Evolutionary conservation across 2,113 vertebrate genomes (phyloP), one percentile per base, ranked within the genome.

Genomic region (Mormyrus lacerda): DNA sequence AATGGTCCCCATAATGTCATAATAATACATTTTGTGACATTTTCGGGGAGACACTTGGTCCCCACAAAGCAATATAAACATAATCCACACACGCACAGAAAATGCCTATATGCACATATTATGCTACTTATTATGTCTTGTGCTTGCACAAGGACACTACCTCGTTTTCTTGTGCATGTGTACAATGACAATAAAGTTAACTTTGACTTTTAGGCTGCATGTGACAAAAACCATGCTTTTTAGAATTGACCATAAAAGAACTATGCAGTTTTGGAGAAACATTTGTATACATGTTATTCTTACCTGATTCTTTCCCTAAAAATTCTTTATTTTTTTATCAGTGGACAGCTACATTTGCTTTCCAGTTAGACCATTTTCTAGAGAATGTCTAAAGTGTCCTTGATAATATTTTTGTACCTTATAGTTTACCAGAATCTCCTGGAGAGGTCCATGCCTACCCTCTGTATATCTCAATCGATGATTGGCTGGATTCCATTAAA

Each of bases 401-500:
- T 45, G 82, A 79, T 79, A 79, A 39, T 42, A 42, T 79, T 48
- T n/a, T 61, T 39, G 6, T 91, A 48, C 10, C 61, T 50, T 89
- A 51, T 83, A 98, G 97, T 94, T 95, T 97, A 93, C 96, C 97
- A 93, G 98, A 99, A 93, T 98, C 97, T 91, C 97, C 98, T 89
- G 95, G 96, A 92, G 97, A 99, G 90, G 95, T 97, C 92, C 93
- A 97, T 50, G 98, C 98, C 94, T 99, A 98, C 93, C 97, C 97
- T 90, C 95, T 98, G 93, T 98, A 98, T 93, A 97, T 98, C 94
- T 98, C 98, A 91, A 97, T 99, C 17, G 96, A 96, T 90, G 97
- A 99, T 93, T 99, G 98, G 98, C 94, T 99, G 93, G 98, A 99
- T 93, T 97, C 97, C 91, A 99, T 99, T 94, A 99, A 99, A 95